Evolutionary conservation across 2,888 invertebrate genomes (phyloP).

Genomic region (Patella ulyssiponensis): DNA sequence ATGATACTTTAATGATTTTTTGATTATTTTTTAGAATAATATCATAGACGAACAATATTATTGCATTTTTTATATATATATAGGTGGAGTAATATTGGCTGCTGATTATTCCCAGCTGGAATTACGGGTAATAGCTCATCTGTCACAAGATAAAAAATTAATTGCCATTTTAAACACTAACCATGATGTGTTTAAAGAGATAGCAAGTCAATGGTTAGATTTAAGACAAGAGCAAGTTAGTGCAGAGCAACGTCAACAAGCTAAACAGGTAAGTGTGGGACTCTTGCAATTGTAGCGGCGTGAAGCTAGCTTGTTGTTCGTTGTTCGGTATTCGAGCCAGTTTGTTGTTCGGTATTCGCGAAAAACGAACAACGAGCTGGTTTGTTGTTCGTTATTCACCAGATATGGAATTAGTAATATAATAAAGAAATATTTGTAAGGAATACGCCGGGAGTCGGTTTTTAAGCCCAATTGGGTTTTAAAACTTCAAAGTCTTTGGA

Average conservation of each 20-base stretch:
- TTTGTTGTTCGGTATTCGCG: no score
- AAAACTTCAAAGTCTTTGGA: no score
- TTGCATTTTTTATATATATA: constrained; percentile 11
- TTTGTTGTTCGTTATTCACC: no score
- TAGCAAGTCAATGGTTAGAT: constrained; percentile 89
- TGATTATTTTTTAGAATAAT: not conserved
- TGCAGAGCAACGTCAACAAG: constrained; percentile 84
- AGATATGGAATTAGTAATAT: no score
- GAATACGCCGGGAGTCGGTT: no score
- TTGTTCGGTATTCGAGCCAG: no score
- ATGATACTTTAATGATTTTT: no score
- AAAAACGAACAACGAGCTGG: no score
- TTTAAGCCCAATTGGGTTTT: no score
- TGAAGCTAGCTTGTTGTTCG: no score
- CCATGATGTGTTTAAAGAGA: constrained; percentile 77
- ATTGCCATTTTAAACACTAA: constrained; percentile 74
- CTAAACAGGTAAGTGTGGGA: constrained; percentile 77
- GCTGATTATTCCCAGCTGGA: constrained; percentile 98
- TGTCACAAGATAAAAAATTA: constrained; percentile 84
- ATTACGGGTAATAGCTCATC: constrained; percentile 91
- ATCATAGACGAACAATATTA: not conserved
- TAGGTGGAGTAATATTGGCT: constrained; percentile 80
- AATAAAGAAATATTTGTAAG: no score
- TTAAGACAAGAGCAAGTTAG: constrained; percentile 80
- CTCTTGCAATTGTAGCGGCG: no score